Base-by-base conservation (phyloP, 2,888 invertebrate species). In the Agrochola lota region DNA sequence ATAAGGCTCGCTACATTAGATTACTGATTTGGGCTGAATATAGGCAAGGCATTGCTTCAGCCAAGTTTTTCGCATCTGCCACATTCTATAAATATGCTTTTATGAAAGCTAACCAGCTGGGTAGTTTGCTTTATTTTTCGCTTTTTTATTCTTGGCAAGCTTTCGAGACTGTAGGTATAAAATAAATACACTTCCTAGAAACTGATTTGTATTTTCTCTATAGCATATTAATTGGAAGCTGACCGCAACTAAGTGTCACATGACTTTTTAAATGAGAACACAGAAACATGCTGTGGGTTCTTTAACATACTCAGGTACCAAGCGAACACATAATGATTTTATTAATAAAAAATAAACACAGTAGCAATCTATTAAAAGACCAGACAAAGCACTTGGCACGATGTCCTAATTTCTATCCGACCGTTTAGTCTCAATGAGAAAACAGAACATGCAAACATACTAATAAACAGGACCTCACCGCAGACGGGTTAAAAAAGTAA, bases 11-110 rank as follows among this genome's bases (percentile, higher is more conserved):
- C 55, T 60, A 35, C 57, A 72, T 68, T 69, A n/a, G 43, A 71
- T 71, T 71, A 68, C n/a, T 15, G 55, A 52, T 67, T 67, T 59
- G 17, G 26, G 17, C 64, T 66, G n/a, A 64, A 59, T 68, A 35
- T 11, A 30, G 4, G 17, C n/a, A 30, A 62, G 62, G 62, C 60
- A 20, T 52, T 11, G 55, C 12, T 72, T 57, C 40, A 66, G 49
- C n/a, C 59, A 82, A 71, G 63, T 66, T 80, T 55, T 67, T n/a
- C 26, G 15, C 60, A 64, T 46, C 60, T 76, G 71, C 63, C 17
- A 2, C 46, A 71, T 49, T 46, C 23, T 9, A 59, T 59, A 62
- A 20, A 52, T 55, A 57, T 66, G 6, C 43, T 26, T 64, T 43
- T 59, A 52, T 59, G 35, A 63, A 40, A 59, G 40, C 5, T 40